phyloP scores from a whole-genome alignment of 2,888 invertebrate genomes.

The Eustalomyia histrio region DNA sequence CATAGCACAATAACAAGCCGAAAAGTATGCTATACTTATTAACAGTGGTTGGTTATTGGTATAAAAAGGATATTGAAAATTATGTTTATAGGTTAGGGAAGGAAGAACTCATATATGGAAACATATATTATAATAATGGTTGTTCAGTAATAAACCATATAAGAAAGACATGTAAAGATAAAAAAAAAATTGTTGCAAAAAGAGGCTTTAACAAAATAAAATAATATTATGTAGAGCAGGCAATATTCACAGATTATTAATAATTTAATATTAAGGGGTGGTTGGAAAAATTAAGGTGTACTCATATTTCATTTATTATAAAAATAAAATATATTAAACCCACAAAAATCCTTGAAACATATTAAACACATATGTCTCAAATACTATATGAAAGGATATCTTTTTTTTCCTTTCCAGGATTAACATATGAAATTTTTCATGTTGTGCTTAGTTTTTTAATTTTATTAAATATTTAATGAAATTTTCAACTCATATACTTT shows the following conservation, averaged over 20 bases:
- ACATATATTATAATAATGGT: constrained; percentile 49
- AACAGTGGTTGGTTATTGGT: constrained; percentile 43
- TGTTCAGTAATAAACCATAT: constrained; percentile 48
- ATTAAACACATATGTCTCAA: constrained; percentile 29
- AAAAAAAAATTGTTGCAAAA: constrained; percentile 5
- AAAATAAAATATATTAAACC: constrained; percentile 26
- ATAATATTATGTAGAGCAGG: constrained; percentile 27
- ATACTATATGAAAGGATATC: not conserved
- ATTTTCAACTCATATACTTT: constrained; percentile 3
- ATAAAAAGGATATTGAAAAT: constrained; percentile 63
- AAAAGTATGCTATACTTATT: constrained; percentile 62
- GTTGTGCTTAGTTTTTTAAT: not conserved
- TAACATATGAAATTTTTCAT: too few relatives aligned
- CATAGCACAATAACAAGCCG: constrained; percentile 20
- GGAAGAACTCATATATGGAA: constrained; percentile 40
- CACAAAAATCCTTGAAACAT: constrained; percentile 32
- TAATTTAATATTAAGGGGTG: not conserved
- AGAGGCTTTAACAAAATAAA: not conserved
- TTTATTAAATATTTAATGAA: not conserved
- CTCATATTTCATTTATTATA: constrained; percentile 54
- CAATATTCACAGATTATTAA: constrained; percentile 38
- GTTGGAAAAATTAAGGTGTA: constrained; percentile 35
- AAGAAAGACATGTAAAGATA: constrained; percentile 37
- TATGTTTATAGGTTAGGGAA: constrained; percentile 65
- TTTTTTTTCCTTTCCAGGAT: not conserved